Base-by-base conservation (phyloP, 2,888 invertebrate species). In the Griposia aprilina region DNA sequence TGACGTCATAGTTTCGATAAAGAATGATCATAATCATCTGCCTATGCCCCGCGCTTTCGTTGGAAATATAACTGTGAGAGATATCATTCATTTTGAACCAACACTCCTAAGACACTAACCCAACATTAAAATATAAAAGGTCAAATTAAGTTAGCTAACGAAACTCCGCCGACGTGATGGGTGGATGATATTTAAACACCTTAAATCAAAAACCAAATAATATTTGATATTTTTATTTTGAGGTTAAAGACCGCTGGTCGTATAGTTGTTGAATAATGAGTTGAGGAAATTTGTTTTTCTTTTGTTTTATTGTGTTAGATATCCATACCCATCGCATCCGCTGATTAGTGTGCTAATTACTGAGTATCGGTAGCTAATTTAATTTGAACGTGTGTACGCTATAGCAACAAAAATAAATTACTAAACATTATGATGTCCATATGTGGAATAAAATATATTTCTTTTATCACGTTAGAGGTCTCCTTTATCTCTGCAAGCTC, bases 1-100 rank as follows among this genome's bases (percentile, higher is more conserved):
- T n/a, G 85, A 90, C 30, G 60, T 72, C n/a, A 84, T 90, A 7
- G 78, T 88, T 2, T 73, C 84, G 3, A 59, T 79, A 4, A 87
- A 81, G 41, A 79, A 83, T 41, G n/a, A 30, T 6, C 89, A 89
- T 63, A 82, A 76, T 17, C 89, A 89, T 73, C 23, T 13, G n/a
- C 71, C 57, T 17, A 62, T 62, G 59, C 62, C 52, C 13, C 52
- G 60, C 0, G 23, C 10, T 60, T 48, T 36, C 0, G n/a, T 36
- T 7, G 11, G n/a, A 13, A 78, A 41, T 45, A n/a, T 52, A n/a
- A 45, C 50, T 17, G 78, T 65, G 15, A 41, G 26, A 66, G 26
- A 66, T 45, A 20, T 76, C 0, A 52, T 63, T 55, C 0, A 60
- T 59, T 74, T 74, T 60, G 10, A 74, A 48, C 57, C 45, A 50